Base-by-base conservation (phyloP, 2,113 vertebrate species). In the Hiodon tergisus region DNA sequence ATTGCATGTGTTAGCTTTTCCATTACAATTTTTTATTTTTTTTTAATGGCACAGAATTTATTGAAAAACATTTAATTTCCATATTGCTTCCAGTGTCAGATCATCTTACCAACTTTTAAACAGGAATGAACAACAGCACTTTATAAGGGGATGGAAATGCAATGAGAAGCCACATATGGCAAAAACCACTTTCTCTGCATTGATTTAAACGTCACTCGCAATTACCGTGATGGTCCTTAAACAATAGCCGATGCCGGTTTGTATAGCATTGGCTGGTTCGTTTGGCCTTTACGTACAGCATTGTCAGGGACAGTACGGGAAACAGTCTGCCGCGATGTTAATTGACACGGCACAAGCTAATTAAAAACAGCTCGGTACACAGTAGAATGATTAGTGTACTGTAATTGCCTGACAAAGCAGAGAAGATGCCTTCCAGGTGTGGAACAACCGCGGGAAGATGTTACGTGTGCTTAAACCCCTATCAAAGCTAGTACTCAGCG, bases 341-440 rank as follows among this genome's bases (percentile, higher is more conserved):
- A 16, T 55, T 71, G 54, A 14, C 11, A 46, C n/a, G 70, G 50
- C 70, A 50, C 70, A 59, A 59, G 58, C 58, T 59, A 71, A 71
- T 71, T 59, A 71, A 71, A 71, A 71, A 13, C 70, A 71, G 57
- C 54, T 58, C 14, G 46, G 11, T 47, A 54, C 70, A 71, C 60
- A 14, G 53, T 13, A 14, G 70, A 71, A 71, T 71, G 70, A 71
- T 11, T 58, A 71, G 60, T 71, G 70, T 71, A 71, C 70, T 50
- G 70, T 55, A 9, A 71, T 59, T 48, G 47, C 54, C 58, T 59
- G 50, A 71, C n/a, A 71, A 71, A 58, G 14, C 47, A 31, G 11
- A 60, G 70, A 71, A 71, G 70, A 71, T 59, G 31, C 55, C 31
- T 71, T 71, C 70, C 70, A 71, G 70, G 60, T 71, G 70, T 59